phyloP scores from a whole-genome alignment of 2,888 invertebrate genomes.

The Spodoptera exigua region DNA sequence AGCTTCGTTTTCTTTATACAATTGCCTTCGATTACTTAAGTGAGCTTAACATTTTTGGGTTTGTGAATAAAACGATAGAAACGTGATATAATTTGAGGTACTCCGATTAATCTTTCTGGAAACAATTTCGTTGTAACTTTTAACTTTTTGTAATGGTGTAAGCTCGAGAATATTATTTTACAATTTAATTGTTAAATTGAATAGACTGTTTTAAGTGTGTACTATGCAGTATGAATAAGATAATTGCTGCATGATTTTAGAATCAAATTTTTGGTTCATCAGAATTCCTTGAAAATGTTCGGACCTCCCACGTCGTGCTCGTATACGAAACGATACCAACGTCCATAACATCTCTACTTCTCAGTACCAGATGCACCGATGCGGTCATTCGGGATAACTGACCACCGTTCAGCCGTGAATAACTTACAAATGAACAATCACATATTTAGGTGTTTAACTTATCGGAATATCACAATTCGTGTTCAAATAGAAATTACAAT shows the following conservation, averaged over 20 bases:
- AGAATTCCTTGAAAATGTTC: conserved; percentile 39
- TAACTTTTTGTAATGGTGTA: not conserved
- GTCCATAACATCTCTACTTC: conserved; percentile 51
- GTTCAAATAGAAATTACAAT: conserved; percentile 29
- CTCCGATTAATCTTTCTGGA: conserved; percentile 40
- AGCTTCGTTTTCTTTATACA: conserved; percentile 35
- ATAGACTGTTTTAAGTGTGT: conserved; percentile 5
- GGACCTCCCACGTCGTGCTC: conserved; percentile 75
- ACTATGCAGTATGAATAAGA: conserved; percentile 6
- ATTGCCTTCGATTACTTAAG: conserved; percentile 26
- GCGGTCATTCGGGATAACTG: conserved; percentile 71
- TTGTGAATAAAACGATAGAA: conserved; percentile 29
- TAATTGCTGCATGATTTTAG: conserved; percentile 9
- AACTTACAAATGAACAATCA: conserved; percentile 52
- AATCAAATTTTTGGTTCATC: conserved; percentile 36
- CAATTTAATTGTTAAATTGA: not conserved
- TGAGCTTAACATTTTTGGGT: conserved; percentile 37
- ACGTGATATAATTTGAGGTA: conserved; percentile 52
- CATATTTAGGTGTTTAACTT: conserved; percentile 12
- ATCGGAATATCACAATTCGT: conserved; percentile 8
- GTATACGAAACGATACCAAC: conserved; percentile 52
- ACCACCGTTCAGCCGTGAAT: conserved; percentile 57
- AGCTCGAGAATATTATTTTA: not conserved
- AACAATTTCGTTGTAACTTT: conserved; percentile 9
- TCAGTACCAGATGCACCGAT: conserved; percentile 50